Percentiles rank a stretch among this genome's conserved stretches.
Conservation (phyloP, 2,888 invertebrate species). For the Drosophila paucipuncta region DNA sequence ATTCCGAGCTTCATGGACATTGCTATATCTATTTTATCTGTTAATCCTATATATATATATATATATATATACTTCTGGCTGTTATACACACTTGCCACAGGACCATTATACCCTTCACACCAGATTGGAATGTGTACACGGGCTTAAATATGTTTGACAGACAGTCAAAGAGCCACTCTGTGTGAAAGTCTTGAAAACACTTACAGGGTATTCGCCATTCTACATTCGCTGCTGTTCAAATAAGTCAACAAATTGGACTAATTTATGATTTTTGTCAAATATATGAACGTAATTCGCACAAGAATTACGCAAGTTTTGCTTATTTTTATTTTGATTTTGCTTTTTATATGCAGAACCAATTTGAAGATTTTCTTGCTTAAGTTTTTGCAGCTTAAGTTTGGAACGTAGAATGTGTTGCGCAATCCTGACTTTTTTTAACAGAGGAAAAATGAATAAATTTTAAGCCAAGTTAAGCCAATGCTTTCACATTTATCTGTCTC, state of each 20-base stretch:
- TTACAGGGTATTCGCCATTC: not conserved
- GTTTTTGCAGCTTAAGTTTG: conserved; percentile 43
- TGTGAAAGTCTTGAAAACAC: not conserved
- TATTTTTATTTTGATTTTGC: not conserved
- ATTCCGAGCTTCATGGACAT: not conserved
- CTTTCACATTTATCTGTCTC: conserved; percentile 34
- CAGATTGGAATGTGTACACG: not conserved
- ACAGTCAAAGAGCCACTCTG: not conserved
- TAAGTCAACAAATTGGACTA: not conserved
- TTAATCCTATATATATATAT: not conserved
- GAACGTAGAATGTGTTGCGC: conserved; percentile 32
- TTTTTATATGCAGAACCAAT: conserved; percentile 27
- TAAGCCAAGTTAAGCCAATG: conserved; percentile 48
- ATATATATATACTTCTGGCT: not conserved
- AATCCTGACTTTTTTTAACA: conserved; percentile 1
- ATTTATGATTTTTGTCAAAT: conserved; percentile 13
- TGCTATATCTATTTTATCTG: not conserved
- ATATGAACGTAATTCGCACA: conserved; percentile 16
- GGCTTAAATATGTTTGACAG: not conserved
- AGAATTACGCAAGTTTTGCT: conserved; percentile 25
- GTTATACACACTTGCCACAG: too few species aligned
- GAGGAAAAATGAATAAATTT: conserved; percentile 51
- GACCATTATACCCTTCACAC: not conserved
- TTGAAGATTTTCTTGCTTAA: conserved; percentile 41
- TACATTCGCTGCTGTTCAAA: not conserved